phyloP scores from a whole-genome alignment of 2,888 invertebrate genomes.

The Heliconius ismenius region DNA sequence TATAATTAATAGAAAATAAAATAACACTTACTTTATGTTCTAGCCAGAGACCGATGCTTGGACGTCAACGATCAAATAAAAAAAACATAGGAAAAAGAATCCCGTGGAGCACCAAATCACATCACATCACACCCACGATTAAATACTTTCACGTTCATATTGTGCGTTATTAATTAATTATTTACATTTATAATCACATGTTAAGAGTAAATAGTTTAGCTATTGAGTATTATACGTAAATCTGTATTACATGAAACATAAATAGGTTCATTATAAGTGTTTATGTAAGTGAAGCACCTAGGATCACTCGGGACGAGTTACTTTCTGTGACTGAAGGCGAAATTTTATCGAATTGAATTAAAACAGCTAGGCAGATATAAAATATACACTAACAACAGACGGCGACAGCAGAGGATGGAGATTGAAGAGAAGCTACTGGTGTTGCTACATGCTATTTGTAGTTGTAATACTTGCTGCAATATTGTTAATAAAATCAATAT shows the following conservation, averaged over 20 bases:
- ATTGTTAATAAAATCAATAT: slow-evolving; percentile 20
- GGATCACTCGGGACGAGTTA: slow-evolving; percentile 57
- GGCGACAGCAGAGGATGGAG: slow-evolving; percentile 41
- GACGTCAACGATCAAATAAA: slow-evolving; percentile 43
- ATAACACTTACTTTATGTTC: slow-evolving; percentile 44
- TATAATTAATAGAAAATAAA: slow-evolving; percentile 32
- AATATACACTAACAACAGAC: slow-evolving; percentile 44
- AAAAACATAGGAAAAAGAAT: slow-evolving; percentile 44
- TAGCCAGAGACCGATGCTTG: slow-evolving; percentile 43
- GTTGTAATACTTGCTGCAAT: neutral
- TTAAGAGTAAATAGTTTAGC: slow-evolving; percentile 50
- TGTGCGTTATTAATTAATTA: slow-evolving; percentile 62
- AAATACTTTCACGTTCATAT: slow-evolving; percentile 71
- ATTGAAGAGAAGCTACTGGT: slow-evolving; percentile 42
- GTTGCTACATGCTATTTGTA: slow-evolving; percentile 34
- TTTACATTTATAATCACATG: slow-evolving; percentile 75
- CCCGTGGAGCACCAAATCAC: slow-evolving; percentile 48
- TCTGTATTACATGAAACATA: slow-evolving; percentile 41
- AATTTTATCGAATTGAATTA: slow-evolving; percentile 47
- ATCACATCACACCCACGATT: slow-evolving; percentile 65
- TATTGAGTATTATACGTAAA: slow-evolving; percentile 44
- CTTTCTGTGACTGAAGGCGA: slow-evolving; percentile 41
- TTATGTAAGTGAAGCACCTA: slow-evolving; percentile 48
- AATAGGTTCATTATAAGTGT: slow-evolving; percentile 51
- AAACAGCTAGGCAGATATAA: slow-evolving; percentile 43